A percentile compares a stretch with the other conserved stretches of the same genome.
These are phyloP conservation scores for Sus cebifrons DNA, from an alignment of 2,797 vertebrate genomes.

Conservation along the genomic window DNA sequence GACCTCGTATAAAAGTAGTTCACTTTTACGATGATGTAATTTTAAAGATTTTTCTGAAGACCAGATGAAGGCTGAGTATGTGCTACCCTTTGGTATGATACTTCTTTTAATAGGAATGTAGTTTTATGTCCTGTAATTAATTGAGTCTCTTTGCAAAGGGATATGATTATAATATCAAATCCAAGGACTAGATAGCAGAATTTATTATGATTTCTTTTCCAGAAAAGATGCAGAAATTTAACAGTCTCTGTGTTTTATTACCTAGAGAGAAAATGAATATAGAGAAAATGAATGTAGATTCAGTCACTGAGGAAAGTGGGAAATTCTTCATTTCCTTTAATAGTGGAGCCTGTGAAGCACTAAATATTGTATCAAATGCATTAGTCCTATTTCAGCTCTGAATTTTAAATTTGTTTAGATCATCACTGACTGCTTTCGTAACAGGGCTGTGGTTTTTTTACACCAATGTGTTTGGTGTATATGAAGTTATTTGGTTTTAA, in stretches of 20 bases:
- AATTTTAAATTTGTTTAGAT: constrained; percentile 56
- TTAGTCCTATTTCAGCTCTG: not conserved
- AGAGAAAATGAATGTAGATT: not conserved
- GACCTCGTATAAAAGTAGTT: constrained; percentile 9
- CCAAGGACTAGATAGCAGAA: not conserved
- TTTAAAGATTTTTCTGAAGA: constrained; percentile 37
- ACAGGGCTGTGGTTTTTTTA: constrained; percentile 23
- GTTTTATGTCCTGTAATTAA: constrained; percentile 5
- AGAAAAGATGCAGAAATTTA: constrained; percentile 18
- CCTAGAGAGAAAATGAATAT: not conserved
- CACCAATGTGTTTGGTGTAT: not conserved
- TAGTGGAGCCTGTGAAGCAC: not conserved
- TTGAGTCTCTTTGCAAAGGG: constrained; percentile 40
- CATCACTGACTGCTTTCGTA: not conserved
- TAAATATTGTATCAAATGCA: not conserved
- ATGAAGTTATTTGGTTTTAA: not conserved
- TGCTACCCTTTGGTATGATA: not conserved
- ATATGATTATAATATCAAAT: constrained; percentile 31
- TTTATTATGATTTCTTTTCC: constrained; percentile 18
- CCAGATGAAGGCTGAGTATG: constrained; percentile 1
- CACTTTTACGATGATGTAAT: not conserved
- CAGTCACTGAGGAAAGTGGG: not conserved
- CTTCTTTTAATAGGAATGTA: constrained; percentile 37
- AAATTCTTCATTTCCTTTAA: constrained; percentile 7
- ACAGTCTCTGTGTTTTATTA: not conserved